Evolutionary conservation across 2,888 invertebrate species (phyloP).

Genomic region (Podotricha telesiphe): DNA sequence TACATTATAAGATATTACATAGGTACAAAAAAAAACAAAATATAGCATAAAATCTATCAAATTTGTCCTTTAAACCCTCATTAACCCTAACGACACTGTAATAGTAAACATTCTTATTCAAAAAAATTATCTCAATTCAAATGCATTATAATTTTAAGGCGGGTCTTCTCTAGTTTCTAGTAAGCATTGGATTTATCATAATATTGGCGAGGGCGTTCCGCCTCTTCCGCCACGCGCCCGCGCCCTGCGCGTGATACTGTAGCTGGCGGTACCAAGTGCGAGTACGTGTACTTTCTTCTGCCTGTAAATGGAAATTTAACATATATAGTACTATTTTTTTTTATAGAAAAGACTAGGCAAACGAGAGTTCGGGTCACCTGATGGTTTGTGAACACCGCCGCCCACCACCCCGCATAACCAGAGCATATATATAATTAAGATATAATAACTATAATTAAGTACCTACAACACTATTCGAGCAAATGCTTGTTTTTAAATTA

Average conservation of each 20-base stretch:
- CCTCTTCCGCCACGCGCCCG: conserved; percentile 95
- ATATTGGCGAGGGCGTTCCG: conserved; percentile 98
- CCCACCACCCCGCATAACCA: too few relatives aligned
- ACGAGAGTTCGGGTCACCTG: too few relatives aligned
- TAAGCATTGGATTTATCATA: conserved; percentile 95
- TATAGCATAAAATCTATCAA: not conserved
- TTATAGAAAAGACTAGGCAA: too few relatives aligned
- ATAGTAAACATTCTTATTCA: not conserved
- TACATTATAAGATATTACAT: not conserved
- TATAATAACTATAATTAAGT: too few relatives aligned
- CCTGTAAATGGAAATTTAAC: conserved; percentile 83
- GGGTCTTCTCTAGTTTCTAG: conserved; percentile 64
- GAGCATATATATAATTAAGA: too few relatives aligned
- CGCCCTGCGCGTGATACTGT: conserved; percentile 95
- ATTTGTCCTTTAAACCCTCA: conserved; percentile 12
- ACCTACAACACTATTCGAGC: too few relatives aligned
- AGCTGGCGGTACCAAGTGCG: conserved; percentile 95
- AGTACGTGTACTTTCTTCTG: conserved; percentile 93
- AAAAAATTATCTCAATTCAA: conserved; percentile 21
- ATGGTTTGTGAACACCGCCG: too few relatives aligned
- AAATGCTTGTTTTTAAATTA: too few relatives aligned
- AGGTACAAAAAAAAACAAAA: not conserved
- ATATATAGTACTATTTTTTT: not conserved
- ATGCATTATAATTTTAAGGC: conserved; percentile 28
- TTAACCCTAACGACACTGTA: not conserved